Conservation (phyloP, 2,797 vertebrate genomes). For the Chrysocyon brachyurus region DNA sequence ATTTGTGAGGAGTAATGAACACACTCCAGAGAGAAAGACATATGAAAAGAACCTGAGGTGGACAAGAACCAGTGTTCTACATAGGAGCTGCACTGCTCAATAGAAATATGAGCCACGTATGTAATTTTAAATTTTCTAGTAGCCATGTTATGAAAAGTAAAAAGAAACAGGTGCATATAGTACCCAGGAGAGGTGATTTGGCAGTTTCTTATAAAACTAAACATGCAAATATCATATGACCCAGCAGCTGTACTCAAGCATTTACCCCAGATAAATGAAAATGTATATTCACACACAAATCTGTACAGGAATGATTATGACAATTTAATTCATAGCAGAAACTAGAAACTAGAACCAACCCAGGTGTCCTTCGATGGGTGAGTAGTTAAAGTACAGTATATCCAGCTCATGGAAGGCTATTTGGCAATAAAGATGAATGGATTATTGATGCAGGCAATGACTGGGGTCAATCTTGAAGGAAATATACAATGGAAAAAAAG, state of each 20-base stretch:
- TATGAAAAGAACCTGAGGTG: not conserved
- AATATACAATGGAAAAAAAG: not conserved
- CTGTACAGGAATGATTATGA: not conserved
- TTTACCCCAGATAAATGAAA: slow-evolving; percentile 1
- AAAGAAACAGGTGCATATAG: not conserved
- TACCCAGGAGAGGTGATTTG: not conserved
- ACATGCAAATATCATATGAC: not conserved
- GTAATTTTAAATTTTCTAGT: not conserved
- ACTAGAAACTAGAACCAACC: not conserved
- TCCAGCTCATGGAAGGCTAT: not conserved
- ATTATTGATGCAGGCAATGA: not conserved
- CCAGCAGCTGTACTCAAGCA: not conserved
- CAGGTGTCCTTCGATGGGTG: not conserved
- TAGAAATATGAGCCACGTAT: not conserved
- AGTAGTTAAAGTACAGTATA: not conserved
- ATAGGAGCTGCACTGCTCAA: not conserved
- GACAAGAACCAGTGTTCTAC: not conserved
- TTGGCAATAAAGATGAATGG: not conserved
- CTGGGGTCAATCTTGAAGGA: not conserved
- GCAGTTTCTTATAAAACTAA: not conserved
- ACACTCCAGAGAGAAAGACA: not conserved
- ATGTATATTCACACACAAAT: not conserved
- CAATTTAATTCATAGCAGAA: not conserved
- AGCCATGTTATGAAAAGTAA: not conserved
- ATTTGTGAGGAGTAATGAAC: not conserved